Evolutionary conservation across 2,113 vertebrate genomes (phyloP).

Genomic region (Antigone vipio): DNA sequence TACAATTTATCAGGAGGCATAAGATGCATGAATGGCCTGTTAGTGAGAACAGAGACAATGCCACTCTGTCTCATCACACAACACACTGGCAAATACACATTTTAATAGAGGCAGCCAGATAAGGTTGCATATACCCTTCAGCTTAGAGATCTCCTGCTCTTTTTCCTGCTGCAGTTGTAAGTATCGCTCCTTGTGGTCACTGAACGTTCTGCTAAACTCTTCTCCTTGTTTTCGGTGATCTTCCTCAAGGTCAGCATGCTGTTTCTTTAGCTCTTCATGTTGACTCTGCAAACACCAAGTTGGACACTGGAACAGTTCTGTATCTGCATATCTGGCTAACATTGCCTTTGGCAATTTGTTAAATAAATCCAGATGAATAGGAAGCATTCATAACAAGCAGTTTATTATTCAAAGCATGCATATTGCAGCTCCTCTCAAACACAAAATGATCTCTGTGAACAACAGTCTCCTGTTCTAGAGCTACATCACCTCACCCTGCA

Average conservation of each 20-base stretch:
- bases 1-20: neutral
- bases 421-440: neutral
- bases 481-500: neutral
- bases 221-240: conserved; percentile 86
- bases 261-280: conserved; percentile 93
- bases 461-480: neutral
- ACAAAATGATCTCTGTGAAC: conserved; percentile 14
- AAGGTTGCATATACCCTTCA: conserved; percentile 84
- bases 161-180: conserved; percentile 87
- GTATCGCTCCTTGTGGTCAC: conserved; percentile 85
- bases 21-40: neutral
- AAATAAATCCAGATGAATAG: conserved; percentile 16
- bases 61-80: neutral
- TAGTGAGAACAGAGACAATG: neutral
- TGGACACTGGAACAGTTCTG: neutral
- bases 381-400: conserved; percentile 12
- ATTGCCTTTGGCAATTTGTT: conserved; percentile 44
- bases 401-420: conserved; percentile 44
- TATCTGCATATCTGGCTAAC: neutral
- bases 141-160: conserved; percentile 85
- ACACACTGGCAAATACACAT: neutral
- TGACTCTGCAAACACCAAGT: conserved; percentile 83
- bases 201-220: conserved; percentile 84
- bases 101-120: neutral
- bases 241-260: conserved; percentile 87